These are phyloP conservation scores for Arizona elegans DNA, from an alignment of 2,113 vertebrate species.

Conservation along the genomic window DNA sequence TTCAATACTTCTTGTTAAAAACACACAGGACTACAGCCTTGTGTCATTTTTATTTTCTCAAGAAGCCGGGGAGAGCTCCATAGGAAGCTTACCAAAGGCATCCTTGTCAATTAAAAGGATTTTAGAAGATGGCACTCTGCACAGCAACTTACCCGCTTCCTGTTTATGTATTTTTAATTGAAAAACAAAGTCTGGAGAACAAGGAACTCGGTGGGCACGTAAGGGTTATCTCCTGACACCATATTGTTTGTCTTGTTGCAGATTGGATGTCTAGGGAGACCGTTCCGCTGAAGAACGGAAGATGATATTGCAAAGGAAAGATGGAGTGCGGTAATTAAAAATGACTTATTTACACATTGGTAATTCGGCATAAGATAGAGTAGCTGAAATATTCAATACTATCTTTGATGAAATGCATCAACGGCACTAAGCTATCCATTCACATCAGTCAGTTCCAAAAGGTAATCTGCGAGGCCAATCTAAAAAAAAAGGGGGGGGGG, in stretches of 20 bases:
- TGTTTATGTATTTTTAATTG: neutral
- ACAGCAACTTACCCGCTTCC: neutral
- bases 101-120: neutral
- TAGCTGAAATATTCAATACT: neutral
- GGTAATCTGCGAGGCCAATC: neutral
- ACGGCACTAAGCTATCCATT: neutral
- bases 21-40: neutral
- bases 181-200: neutral
- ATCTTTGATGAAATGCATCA: neutral
- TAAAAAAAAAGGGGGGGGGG: neutral
- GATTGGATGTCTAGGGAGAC: neutral
- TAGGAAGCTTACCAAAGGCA: neutral
- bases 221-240: neutral
- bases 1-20: neutral
- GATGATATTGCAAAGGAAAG: neutral
- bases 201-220: neutral
- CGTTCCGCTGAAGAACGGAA: neutral
- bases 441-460: neutral
- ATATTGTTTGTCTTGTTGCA: neutral
- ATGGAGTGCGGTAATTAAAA: neutral
- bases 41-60: neutral
- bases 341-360: neutral
- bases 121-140: neutral
- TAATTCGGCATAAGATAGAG: neutral
- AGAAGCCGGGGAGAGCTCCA: fast-evolving